phyloP scores from a whole-genome alignment of 2,888 invertebrate species.

The Gonocerus acuteangulatus region DNA sequence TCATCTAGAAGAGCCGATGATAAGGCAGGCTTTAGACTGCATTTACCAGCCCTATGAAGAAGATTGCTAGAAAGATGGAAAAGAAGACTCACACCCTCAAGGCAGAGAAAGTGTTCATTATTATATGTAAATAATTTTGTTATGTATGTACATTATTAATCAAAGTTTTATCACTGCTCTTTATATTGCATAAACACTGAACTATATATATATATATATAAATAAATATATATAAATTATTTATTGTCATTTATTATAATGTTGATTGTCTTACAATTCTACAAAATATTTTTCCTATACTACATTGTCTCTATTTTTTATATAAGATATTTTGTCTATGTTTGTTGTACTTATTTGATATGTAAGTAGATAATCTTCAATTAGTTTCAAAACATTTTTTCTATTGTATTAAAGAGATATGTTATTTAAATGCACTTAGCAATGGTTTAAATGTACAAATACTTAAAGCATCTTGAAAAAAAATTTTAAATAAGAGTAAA shows the following conservation, averaged over 20 bases:
- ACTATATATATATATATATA: constrained; percentile 20
- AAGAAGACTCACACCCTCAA: constrained; percentile 14
- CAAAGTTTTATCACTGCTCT: constrained; percentile 24
- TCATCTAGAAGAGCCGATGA: constrained; percentile 28
- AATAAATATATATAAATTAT: constrained; percentile 20
- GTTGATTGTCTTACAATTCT: constrained; percentile 13
- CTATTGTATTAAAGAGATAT: background rate
- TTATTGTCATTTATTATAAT: constrained; percentile 20
- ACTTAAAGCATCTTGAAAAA: background rate
- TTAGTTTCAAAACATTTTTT: background rate
- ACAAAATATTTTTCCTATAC: constrained; percentile 18
- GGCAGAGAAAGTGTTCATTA: constrained; percentile 16
- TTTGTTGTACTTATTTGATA: background rate
- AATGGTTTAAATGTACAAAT: background rate
- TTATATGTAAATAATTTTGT: constrained; percentile 32
- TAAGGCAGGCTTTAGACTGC: constrained; percentile 37
- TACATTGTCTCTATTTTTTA: background rate
- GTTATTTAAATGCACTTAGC: background rate
- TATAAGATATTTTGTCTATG: background rate
- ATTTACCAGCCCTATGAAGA: constrained; percentile 35
- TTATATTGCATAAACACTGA: constrained; percentile 4
- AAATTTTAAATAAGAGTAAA: background rate
- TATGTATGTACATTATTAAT: constrained; percentile 32
- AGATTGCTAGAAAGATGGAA: constrained; percentile 4
- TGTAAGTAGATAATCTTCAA: background rate